phyloP scores from a whole-genome alignment of 2,113 vertebrate species.

The Dicaeum eximium region DNA sequence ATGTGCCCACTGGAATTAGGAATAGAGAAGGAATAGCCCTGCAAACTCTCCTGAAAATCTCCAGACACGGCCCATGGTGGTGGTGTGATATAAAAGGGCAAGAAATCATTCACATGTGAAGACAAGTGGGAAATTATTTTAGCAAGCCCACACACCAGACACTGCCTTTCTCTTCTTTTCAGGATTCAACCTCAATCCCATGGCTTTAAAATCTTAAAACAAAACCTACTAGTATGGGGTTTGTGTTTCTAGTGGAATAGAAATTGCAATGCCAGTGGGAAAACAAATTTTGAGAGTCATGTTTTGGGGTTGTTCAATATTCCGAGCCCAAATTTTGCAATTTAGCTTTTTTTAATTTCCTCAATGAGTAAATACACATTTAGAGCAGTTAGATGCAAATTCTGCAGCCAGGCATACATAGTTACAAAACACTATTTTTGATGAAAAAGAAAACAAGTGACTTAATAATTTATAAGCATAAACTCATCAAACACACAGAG shows the following conservation, averaged over 20 bases:
- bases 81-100: not conserved
- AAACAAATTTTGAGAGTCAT: not conserved
- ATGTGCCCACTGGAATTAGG: not conserved
- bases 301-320: not conserved
- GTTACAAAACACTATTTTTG: constrained; percentile 32
- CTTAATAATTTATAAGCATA: constrained; percentile 31
- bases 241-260: not conserved
- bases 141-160: not conserved
- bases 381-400: constrained; percentile 40
- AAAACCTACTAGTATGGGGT: constrained; percentile 6
- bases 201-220: constrained; percentile 6
- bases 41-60: not conserved
- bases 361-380: constrained; percentile 47
- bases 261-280: not conserved
- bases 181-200: not conserved
- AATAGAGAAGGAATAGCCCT: not conserved
- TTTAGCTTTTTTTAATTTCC: not conserved
- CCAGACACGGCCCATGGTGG: not conserved
- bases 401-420: constrained; percentile 16
- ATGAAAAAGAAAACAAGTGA: constrained; percentile 2
- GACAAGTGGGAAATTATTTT: not conserved
- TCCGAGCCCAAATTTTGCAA: not conserved
- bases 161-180: not conserved
- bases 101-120: constrained; percentile 7
- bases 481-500: not conserved